Evolutionary conservation across 2,113 vertebrate genomes (phyloP).

Genomic region (Dipodomys spectabilis): DNA sequence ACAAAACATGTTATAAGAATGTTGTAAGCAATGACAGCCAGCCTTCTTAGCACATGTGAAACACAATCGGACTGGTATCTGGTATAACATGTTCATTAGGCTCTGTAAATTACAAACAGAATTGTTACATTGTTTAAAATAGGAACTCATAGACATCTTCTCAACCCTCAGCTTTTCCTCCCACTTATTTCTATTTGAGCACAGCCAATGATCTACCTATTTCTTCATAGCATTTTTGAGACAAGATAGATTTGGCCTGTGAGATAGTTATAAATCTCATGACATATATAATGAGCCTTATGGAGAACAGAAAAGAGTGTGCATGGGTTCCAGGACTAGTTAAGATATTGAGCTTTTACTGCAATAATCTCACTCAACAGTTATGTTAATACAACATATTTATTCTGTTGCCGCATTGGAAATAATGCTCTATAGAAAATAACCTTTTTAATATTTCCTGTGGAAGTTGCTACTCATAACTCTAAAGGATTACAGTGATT

Average conservation of each 20-base stretch:
- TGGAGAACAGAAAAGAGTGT: background rate
- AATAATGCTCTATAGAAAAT: slow-evolving; percentile 24
- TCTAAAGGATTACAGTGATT: background rate
- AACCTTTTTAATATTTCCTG: slow-evolving; percentile 38
- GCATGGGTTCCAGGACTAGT: background rate
- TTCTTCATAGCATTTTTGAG: slow-evolving; percentile 20
- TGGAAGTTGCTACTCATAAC: slow-evolving; percentile 14
- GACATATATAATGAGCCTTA: background rate
- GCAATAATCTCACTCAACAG: background rate
- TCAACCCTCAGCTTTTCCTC: background rate
- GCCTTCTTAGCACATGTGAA: background rate
- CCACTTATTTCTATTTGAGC: background rate
- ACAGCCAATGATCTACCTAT: background rate
- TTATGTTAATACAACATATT: background rate
- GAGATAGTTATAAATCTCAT: background rate
- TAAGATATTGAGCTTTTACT: slow-evolving; percentile 20
- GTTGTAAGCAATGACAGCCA: background rate
- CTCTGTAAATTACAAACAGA: background rate
- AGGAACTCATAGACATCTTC: background rate
- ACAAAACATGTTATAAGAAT: background rate
- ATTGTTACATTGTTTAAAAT: background rate
- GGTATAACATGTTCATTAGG: background rate
- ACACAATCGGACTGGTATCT: background rate
- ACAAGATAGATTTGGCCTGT: background rate
- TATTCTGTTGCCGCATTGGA: slow-evolving; percentile 17